phyloP scores from a whole-genome alignment of 1,140 invertebrate genomes.

The Atta texana region DNA sequence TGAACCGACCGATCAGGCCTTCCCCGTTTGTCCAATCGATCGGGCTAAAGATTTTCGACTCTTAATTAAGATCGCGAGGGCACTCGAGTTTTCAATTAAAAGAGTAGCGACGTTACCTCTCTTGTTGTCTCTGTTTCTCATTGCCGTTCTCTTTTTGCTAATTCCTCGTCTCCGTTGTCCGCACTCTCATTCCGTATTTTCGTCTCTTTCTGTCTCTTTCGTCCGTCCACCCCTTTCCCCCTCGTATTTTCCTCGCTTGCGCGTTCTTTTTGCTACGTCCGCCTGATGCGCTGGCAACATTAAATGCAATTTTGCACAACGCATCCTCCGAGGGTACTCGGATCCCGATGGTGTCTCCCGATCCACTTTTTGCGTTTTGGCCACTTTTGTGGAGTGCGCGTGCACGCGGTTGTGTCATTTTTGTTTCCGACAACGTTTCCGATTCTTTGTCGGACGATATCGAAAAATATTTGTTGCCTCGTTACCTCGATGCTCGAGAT shows the following conservation, averaged over 20 bases:
- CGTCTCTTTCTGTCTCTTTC: not conserved
- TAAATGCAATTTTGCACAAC: slow-evolving; percentile 77
- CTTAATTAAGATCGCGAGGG: slow-evolving; percentile 83
- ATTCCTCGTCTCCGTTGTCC: not conserved
- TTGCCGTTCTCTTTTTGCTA: slow-evolving; percentile 25
- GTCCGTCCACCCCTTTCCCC: not conserved
- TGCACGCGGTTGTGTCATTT: slow-evolving; percentile 56
- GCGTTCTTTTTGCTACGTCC: slow-evolving; percentile 22
- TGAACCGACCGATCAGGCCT: slow-evolving; percentile 69
- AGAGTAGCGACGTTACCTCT: slow-evolving; percentile 70
- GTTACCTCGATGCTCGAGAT: slow-evolving; percentile 29
- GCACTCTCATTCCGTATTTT: not conserved
- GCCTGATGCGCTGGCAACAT: slow-evolving; percentile 72
- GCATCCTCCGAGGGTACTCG: slow-evolving; percentile 64
- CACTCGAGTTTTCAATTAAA: slow-evolving; percentile 84
- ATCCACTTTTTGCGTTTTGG: slow-evolving; percentile 57
- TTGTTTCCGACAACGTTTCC: slow-evolving; percentile 63
- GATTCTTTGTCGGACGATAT: slow-evolving; percentile 70
- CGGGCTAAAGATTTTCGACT: slow-evolving; percentile 81
- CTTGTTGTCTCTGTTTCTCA: slow-evolving; percentile 16
- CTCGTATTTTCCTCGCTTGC: slow-evolving; percentile 22
- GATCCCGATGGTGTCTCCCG: slow-evolving; percentile 61
- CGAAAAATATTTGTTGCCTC: slow-evolving; percentile 62
- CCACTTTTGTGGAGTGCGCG: slow-evolving; percentile 57
- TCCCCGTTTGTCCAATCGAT: slow-evolving; percentile 81